Base-by-base conservation (phyloP, 2,888 invertebrate genomes). In the Pandemis heparana region DNA sequence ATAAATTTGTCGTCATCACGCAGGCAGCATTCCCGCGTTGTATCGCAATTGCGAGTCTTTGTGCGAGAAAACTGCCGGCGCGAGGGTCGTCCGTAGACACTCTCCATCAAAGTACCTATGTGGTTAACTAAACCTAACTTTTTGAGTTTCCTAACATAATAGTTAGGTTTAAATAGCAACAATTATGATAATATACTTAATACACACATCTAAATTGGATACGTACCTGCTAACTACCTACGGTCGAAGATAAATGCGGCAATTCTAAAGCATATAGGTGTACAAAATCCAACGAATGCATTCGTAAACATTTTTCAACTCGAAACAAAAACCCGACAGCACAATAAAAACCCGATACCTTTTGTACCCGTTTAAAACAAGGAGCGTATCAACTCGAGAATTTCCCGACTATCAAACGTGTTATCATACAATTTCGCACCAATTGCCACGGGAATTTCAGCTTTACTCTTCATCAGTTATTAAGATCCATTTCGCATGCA, bases 401-500 rank as follows among this genome's bases (percentile, higher is more conserved):
- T 43, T 64, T 46, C 16, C 18, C 63, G 46, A 23, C 8, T 62
- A 43, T 43, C 62, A 59, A 32, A 32, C n/a, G 38, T 8, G 32
- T 38, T 39, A 16, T 10, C 23, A 64, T 14, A 23, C 48, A 32
- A 56, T 56, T 62, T 38, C 12, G 16, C 38, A 4, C 41, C 32
- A 51, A 51, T 51, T 48, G 63, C 56, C 62, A 72, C 14, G 59
- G 59, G 59, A 73, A 73, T 69, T 69, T 16, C 32, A 60, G 12
- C 70, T 60, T 70, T 68, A 70, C 60, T 60, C 12, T 38, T 59
- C 64, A 59, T 53, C 51, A 43, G 39, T 32, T 53, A 18, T n/a
- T 46, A 60, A 53, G 59, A 83, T 86, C 84, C 85, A 87, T 86
- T 86, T 81, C 77, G 81, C 78, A 78, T 84, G 83, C 77, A 79